Evolutionary conservation across 2,113 vertebrate genomes (phyloP).

Genomic region (Telmatochromis sp.): DNA sequence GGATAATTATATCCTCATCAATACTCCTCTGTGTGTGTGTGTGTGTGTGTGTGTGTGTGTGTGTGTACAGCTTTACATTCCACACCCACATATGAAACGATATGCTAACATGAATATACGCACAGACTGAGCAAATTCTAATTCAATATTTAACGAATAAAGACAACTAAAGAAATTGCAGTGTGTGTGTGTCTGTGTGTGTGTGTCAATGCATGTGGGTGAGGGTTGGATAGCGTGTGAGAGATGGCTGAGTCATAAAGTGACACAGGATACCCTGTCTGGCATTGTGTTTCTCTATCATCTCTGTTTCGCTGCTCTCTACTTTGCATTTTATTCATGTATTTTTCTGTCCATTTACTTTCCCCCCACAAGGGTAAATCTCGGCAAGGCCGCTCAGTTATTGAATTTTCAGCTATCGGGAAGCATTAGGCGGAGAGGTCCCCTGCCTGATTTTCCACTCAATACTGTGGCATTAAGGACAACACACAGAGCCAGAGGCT

Average conservation of each 20-base stretch:
- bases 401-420: conserved; percentile 66
- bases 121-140: neutral
- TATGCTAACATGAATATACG: neutral
- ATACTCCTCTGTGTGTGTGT: neutral
- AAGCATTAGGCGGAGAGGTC: conserved; percentile 56
- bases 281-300: neutral
- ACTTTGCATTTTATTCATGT: conserved; percentile 23
- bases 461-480: conserved; percentile 37
- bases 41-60: neutral
- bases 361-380: conserved; percentile 39
- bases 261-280: neutral
- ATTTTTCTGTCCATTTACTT: conserved; percentile 36
- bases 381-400: conserved; percentile 44
- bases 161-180: neutral
- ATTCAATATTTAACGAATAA: neutral
- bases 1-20: neutral
- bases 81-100: neutral
- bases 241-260: neutral
- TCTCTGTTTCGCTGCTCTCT: neutral
- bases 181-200: neutral
- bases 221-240: neutral
- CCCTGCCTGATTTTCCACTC: conserved; percentile 45
- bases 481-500: conserved; percentile 9
- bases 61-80: neutral
- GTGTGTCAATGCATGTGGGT: neutral